Percentiles rank a stretch among this genome's conserved stretches.
Conservation (phyloP, 2,888 invertebrate species). For the Stenodera caucasica region DNA sequence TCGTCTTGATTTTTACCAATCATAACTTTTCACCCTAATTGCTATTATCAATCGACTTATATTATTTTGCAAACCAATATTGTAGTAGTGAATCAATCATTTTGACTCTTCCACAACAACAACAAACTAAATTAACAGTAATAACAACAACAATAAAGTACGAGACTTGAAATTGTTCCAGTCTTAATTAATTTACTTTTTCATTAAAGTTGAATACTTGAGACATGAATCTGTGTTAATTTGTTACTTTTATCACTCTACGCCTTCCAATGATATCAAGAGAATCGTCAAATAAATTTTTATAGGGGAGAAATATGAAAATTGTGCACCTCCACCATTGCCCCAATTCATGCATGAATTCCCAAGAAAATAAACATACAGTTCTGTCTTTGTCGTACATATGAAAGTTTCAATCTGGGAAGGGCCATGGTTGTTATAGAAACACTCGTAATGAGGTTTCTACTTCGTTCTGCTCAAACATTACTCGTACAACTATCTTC, state of each 20-base stretch:
- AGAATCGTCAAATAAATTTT: background rate
- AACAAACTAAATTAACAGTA: background rate
- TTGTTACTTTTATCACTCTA: constrained; percentile 9
- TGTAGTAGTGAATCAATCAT: background rate
- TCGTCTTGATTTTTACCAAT: background rate
- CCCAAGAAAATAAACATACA: constrained; percentile 44
- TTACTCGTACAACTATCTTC: constrained; percentile 13
- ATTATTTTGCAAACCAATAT: background rate
- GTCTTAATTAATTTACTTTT: constrained; percentile 12
- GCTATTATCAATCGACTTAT: background rate
- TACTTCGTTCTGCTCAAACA: constrained; percentile 31
- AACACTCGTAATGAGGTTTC: constrained; percentile 48
- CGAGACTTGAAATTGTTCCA: constrained; percentile 8
- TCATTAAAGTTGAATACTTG: constrained; percentile 10
- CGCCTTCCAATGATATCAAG: too few relatives aligned
- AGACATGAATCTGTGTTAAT: constrained; percentile 12
- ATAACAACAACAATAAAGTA: background rate
- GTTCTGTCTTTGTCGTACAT: constrained; percentile 34
- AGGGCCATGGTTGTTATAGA: constrained; percentile 49
- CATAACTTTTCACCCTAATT: background rate
- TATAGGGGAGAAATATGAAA: background rate
- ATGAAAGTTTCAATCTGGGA: constrained; percentile 39
- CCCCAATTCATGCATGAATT: constrained; percentile 44
- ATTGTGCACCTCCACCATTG: constrained; percentile 32
- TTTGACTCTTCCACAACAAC: background rate